These are phyloP conservation scores for Anastatus disparis DNA, from an alignment of 1,140 invertebrate species.

Conservation along the genomic window DNA sequence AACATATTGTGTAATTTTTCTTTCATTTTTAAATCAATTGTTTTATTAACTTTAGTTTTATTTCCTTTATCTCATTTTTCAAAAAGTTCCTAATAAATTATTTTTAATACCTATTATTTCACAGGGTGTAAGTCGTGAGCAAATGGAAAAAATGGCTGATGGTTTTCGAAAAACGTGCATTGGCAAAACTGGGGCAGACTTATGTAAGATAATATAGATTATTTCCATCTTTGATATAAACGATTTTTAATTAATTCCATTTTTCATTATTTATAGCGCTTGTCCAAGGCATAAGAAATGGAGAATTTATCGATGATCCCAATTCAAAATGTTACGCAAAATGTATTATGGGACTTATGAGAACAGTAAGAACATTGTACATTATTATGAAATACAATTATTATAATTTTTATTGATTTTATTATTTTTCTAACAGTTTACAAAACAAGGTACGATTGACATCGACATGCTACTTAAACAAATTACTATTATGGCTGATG, in stretches of 20 bases:
- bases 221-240: constrained; percentile 2
- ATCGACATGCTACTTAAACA: constrained; percentile 12
- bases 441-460: not conserved
- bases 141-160: constrained; percentile 23
- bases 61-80: no score
- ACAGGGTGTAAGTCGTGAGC: constrained; percentile 3
- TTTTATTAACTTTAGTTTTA: no score
- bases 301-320: constrained; percentile 10
- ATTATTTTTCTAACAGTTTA: not conserved
- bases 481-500: not conserved
- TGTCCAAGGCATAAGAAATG: not conserved
- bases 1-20: no score
- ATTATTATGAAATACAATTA: not conserved
- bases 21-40: no score
- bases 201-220: not conserved
- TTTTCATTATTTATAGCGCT: not conserved
- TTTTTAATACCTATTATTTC: no score
- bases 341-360: constrained; percentile 22
- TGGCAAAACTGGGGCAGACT: not conserved
- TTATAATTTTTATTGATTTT: not conserved
- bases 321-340: not conserved
- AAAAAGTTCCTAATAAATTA: no score
- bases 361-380: constrained; percentile 6
- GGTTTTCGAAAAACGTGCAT: constrained; percentile 13
- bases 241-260: not conserved